Conservation (phyloP, 1,140 invertebrate species). For the Geopemphigus sp. region DNA sequence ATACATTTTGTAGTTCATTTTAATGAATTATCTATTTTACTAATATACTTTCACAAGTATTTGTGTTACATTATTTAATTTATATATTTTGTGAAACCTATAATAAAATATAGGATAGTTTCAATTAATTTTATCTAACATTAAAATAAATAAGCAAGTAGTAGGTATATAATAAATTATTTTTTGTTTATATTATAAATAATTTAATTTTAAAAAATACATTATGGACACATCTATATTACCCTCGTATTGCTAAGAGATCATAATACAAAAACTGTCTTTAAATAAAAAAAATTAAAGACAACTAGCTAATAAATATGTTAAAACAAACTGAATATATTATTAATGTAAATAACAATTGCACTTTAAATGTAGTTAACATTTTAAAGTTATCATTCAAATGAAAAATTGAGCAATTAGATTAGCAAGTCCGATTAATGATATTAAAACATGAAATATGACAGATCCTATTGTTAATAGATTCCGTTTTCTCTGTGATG, state of each 20-base stretch:
- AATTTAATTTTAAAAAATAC: background rate
- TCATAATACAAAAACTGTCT: slow-evolving; percentile 23
- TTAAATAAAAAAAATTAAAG: background rate
- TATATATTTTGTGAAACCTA: too few species aligned
- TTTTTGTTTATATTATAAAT: background rate
- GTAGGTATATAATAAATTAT: slow-evolving; percentile 7
- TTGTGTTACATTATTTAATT: too few species aligned
- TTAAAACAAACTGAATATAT: background rate
- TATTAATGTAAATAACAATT: background rate
- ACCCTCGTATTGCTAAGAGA: slow-evolving; percentile 22
- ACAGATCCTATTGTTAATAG: slow-evolving; percentile 61
- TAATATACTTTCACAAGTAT: too few species aligned
- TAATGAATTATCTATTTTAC: too few species aligned
- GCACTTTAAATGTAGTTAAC: background rate
- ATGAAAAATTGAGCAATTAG: slow-evolving; percentile 78
- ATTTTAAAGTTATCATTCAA: slow-evolving; percentile 7
- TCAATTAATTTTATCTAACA: background rate
- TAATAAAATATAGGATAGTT: background rate
- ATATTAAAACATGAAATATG: slow-evolving; percentile 64
- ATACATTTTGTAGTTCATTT: too few species aligned
- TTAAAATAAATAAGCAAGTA: background rate
- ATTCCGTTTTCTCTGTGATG: slow-evolving; percentile 63
- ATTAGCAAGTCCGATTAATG: slow-evolving; percentile 70
- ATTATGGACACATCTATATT: background rate
- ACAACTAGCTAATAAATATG: slow-evolving; percentile 10